These are phyloP conservation scores for Tragelaphus buxtoni DNA, from an alignment of 2,113 vertebrate species.

Conservation along the genomic window DNA sequence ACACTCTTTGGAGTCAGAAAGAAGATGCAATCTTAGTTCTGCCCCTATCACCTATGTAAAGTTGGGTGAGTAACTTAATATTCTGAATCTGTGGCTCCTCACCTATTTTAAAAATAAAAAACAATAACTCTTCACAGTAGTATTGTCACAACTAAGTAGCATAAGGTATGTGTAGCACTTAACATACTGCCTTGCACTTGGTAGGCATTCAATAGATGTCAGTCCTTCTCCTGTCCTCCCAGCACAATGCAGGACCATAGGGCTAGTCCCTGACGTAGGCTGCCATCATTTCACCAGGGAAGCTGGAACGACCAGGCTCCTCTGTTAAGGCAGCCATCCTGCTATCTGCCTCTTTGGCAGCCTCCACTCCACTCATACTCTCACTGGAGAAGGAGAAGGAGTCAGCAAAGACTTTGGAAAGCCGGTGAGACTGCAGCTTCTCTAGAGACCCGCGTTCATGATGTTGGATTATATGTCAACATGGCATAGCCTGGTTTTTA, in stretches of 20 bases:
- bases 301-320: not conserved
- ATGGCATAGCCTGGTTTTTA: not conserved
- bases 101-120: not conserved
- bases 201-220: not conserved
- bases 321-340: not conserved
- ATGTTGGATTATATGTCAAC: not conserved
- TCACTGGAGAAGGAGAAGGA: not conserved
- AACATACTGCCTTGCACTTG: not conserved
- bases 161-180: not conserved
- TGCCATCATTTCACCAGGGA: not conserved
- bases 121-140: not conserved
- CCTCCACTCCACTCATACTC: not conserved
- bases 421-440: not conserved
- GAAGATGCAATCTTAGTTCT: not conserved
- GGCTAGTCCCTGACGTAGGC: not conserved
- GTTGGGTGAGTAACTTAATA: not conserved
- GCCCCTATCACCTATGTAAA: not conserved
- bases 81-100: not conserved
- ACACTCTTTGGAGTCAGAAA: not conserved
- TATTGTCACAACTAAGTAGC: not conserved
- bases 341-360: not conserved
- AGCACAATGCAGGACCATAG: not conserved
- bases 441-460: not conserved
- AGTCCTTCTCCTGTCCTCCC: not conserved
- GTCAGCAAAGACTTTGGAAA: not conserved